phyloP scores from a whole-genome alignment of 2,797 vertebrate species.

The Microctenopoma stevenorrisi region DNA sequence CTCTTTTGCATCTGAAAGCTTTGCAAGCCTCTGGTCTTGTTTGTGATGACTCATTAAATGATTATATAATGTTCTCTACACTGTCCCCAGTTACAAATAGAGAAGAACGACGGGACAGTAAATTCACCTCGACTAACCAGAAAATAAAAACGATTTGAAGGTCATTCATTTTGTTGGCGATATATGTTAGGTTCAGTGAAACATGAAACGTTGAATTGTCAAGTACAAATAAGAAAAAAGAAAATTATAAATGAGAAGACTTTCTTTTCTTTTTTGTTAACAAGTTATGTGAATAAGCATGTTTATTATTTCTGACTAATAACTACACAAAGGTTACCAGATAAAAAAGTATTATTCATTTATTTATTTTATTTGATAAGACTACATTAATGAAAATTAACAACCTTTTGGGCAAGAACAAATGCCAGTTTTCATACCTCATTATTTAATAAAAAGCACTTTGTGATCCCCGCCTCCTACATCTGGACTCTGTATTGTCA shows the following conservation, averaged over 20 bases:
- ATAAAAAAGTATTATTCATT: too few species aligned
- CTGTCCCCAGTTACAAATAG: slow-evolving; percentile 16
- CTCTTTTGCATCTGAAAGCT: slow-evolving; percentile 36
- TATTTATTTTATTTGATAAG: too few species aligned
- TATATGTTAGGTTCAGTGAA: neutral
- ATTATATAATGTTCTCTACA: slow-evolving; percentile 17
- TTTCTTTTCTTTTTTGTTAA: too few species aligned
- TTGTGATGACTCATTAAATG: slow-evolving; percentile 27
- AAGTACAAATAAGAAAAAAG: too few species aligned
- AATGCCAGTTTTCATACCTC: neutral
- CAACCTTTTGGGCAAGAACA: slow-evolving; percentile 13
- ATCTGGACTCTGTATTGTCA: neutral
- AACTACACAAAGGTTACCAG: too few species aligned
- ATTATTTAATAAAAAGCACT: neutral
- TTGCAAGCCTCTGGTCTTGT: slow-evolving; percentile 34
- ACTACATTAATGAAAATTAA: slow-evolving; percentile 4
- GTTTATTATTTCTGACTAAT: too few species aligned
- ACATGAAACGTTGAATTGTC: too few species aligned
- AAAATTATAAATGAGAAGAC: too few species aligned
- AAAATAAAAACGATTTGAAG: slow-evolving; percentile 36
- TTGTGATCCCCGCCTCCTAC: neutral
- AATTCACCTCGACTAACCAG: slow-evolving; percentile 24
- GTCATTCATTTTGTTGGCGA: slow-evolving; percentile 24
- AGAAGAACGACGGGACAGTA: slow-evolving; percentile 16
- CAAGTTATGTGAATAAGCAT: too few species aligned